phyloP scores from a whole-genome alignment of 2,888 invertebrate genomes.

The Sarcophaga caerulescens region DNA sequence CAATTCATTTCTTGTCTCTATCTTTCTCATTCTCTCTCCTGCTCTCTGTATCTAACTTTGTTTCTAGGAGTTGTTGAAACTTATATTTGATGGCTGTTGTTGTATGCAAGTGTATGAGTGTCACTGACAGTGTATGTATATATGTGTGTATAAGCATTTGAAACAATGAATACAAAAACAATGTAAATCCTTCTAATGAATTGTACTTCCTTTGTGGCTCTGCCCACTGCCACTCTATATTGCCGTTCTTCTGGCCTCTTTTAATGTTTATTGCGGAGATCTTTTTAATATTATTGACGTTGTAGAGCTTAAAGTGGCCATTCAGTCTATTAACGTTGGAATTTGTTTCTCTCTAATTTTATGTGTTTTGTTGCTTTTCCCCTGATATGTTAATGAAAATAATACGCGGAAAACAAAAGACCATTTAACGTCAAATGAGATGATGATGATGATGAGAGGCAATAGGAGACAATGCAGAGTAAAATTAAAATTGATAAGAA shows the following conservation, averaged over 20 bases:
- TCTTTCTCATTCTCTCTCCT: neutral
- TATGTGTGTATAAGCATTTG: neutral
- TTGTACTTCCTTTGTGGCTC: conserved; percentile 8
- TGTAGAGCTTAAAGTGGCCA: neutral
- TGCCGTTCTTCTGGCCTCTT: neutral
- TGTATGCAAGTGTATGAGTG: conserved; percentile 19
- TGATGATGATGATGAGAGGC: too few species aligned
- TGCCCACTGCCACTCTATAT: neutral
- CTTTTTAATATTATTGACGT: neutral
- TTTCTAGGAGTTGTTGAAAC: neutral
- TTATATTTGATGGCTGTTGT: neutral
- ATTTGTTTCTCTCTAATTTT: neutral
- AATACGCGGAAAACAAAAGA: too few species aligned
- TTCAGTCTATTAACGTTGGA: neutral
- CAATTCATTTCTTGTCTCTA: neutral
- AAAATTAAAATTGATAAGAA: too few species aligned
- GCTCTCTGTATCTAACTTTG: neutral
- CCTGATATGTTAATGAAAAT: too few species aligned
- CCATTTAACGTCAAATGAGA: too few species aligned
- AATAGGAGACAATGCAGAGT: too few species aligned
- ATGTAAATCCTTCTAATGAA: conserved; percentile 42
- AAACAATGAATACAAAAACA: conserved; percentile 32
- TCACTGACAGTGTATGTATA: neutral
- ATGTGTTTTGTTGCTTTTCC: neutral
- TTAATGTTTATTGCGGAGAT: neutral